Conservation (phyloP, 1,140 invertebrate genomes). For the Cydia fagiglandana region DNA sequence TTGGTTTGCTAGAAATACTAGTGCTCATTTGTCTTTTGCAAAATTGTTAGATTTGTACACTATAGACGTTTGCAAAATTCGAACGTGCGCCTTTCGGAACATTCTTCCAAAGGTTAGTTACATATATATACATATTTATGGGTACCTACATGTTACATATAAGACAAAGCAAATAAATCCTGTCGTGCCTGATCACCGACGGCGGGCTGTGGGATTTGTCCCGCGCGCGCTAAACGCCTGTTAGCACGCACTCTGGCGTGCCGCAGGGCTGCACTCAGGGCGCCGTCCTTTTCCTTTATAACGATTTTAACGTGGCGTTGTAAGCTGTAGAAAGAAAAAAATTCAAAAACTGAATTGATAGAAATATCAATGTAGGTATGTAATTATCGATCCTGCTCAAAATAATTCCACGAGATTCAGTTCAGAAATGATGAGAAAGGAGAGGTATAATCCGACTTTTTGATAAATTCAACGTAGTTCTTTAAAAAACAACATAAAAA, state of each 20-base stretch:
- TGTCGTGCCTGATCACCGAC: conserved; percentile 17
- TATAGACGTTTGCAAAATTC: too few relatives aligned
- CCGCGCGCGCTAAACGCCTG: conserved; percentile 69
- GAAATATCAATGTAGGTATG: too few relatives aligned
- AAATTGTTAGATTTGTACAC: too few relatives aligned
- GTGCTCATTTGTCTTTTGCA: too few relatives aligned
- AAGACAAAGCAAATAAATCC: conserved; percentile 26
- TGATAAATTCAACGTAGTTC: neutral
- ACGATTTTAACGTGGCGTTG: neutral
- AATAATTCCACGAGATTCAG: too few relatives aligned
- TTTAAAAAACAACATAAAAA: neutral
- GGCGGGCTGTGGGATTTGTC: conserved; percentile 33
- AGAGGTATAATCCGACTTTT: neutral
- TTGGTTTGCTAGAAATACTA: too few relatives aligned
- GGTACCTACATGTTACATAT: neutral
- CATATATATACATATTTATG: neutral
- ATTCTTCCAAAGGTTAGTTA: neutral
- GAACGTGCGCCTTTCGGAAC: too few relatives aligned
- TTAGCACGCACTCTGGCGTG: conserved; percentile 75
- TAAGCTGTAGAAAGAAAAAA: too few relatives aligned
- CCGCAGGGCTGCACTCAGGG: conserved; percentile 43
- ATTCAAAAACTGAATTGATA: too few relatives aligned
- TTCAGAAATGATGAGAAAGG: too few relatives aligned
- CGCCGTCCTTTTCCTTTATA: neutral
- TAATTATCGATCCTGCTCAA: too few relatives aligned